Base-by-base conservation (phyloP, 2,888 invertebrate genomes). In the Lordiphosa andalusiaca region DNA sequence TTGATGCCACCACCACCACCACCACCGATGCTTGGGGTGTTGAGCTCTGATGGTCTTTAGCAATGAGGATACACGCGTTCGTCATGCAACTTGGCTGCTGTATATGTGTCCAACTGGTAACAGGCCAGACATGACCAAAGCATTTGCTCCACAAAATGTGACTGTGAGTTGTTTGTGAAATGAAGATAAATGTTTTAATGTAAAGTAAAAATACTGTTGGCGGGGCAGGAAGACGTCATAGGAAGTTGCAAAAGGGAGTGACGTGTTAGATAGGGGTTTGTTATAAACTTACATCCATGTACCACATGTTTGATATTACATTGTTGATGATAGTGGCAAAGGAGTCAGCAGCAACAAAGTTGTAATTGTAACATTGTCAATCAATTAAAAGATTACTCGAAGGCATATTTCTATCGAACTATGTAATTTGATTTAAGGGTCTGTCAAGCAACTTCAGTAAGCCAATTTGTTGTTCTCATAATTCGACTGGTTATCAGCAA, bases 101-200 rank as follows among this genome's bases (percentile, higher is more conserved):
- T 9, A 44, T 47, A 53, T 59, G 56, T 69, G 56, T 69, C 67
- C 56, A 56, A 58, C 61, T 67, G 71, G 49, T 56, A 67, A 71
- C 66, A 61, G 58, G 46, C 40, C 57, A 53, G 59, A 67, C 67
- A 66, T 53, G 67, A 63, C 64, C 57, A 60, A 42, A 53, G 53
- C 39, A 30, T 9, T 30, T 30, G 30, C 30, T 30, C 30, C 30
- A 19, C 33, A 42, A 42, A 61, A 47, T 58, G 53, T 53, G 47
- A 51, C 36, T 58, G 41, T 38, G 49, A 51, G 50, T 53, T 53
- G 51, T 50, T 63, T 58, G 48, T 61, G 62, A 71, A 75, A 78
- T 70, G 66, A 76, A 73, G 80, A 78, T 73, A 70, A 78, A 78
- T 76, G 75, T 67, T 75, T 56, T 51, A 75, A 67, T 73, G 71